Percentiles rank a stretch among this genome's conserved stretches.
These are phyloP conservation scores for Drosophila lacicola DNA, from an alignment of 2,888 invertebrate genomes.

Conservation along the genomic window DNA sequence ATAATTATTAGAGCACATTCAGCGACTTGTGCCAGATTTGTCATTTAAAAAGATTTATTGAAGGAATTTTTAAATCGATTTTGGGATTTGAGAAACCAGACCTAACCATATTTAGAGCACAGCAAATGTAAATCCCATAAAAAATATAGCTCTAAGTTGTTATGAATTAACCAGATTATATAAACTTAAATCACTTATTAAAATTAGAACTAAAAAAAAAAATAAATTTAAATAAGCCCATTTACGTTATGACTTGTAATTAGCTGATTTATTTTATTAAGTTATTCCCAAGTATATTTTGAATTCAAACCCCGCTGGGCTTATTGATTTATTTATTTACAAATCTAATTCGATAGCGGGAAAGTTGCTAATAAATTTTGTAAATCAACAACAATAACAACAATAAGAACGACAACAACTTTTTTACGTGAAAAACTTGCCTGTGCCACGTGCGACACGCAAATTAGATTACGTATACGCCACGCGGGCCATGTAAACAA, in stretches of 20 bases:
- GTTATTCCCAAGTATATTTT: neutral
- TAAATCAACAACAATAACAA: slow-evolving; percentile 37
- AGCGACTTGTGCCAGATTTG: no score
- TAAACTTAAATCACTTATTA: neutral
- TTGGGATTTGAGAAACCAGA: no score
- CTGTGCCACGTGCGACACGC: slow-evolving; percentile 55
- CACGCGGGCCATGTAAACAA: slow-evolving; percentile 32
- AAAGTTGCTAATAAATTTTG: slow-evolving; percentile 47
- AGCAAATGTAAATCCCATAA: neutral
- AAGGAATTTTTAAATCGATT: no score
- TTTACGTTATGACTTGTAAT: neutral
- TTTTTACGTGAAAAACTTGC: slow-evolving; percentile 13
- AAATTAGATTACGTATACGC: slow-evolving; percentile 65
- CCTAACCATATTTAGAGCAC: no score
- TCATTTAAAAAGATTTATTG: no score
- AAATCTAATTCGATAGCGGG: slow-evolving; percentile 41
- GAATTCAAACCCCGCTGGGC: neutral
- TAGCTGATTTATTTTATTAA: slow-evolving; percentile 4
- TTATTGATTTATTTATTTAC: slow-evolving; percentile 42
- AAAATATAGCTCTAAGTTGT: neutral
- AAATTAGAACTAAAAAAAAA: no score
- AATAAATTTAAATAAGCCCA: neutral
- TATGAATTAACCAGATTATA: neutral
- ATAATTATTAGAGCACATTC: no score
- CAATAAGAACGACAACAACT: slow-evolving; percentile 25